Evolutionary conservation across 2,888 invertebrate species (phyloP), one percentile per base, ranked within the genome.

Genomic region (Caenorhabditis imperialis): DNA sequence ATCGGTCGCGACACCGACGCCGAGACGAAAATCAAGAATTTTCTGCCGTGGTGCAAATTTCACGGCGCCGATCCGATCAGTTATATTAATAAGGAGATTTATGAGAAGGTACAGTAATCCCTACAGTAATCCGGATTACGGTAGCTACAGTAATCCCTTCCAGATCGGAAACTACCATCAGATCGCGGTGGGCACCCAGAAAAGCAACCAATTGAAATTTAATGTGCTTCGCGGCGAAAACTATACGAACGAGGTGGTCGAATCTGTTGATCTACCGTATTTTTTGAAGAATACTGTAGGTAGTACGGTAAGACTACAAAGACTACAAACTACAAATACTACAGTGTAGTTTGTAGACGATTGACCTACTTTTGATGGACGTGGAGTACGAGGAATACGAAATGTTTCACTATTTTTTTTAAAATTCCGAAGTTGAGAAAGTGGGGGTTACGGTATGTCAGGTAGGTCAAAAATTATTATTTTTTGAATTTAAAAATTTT

Each of bases 121-220:
- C 40, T 7, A 10, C n/a, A 40, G 18, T 7, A 40, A 40, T 38
- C 4, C 16, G 3, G 16, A 4, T 38, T 38, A 14, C n/a, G n/a
- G n/a, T n/a, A n/a, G n/a, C n/a, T n/a, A 38, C 38, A 4, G 4
- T 4, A 38, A 18, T 40, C 33, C 33, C 10, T 33, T 8, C 20
- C 40, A 40, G 40, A 16, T 40, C 40, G 40, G 40, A 10, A 8
- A 40, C 3, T 40, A 14, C 20, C 40, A 40, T 16, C n/a, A n/a
- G 20, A 40, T 40, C 40, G 40, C 40, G 16, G 40, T 40, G 40
- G 40, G 40, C n/a, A 40, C 40, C 8, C 40, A 20, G 16, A 40
- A 40, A 16, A 20, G 40, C 2, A 40, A 14, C 3, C 16, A 14
- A 7, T 16, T n/a, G 2, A 16, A 7, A 16, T 8, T 16, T n/a